Evolutionary conservation across 2,888 invertebrate genomes (phyloP).

Genomic region (Sclerodermus sp.): DNA sequence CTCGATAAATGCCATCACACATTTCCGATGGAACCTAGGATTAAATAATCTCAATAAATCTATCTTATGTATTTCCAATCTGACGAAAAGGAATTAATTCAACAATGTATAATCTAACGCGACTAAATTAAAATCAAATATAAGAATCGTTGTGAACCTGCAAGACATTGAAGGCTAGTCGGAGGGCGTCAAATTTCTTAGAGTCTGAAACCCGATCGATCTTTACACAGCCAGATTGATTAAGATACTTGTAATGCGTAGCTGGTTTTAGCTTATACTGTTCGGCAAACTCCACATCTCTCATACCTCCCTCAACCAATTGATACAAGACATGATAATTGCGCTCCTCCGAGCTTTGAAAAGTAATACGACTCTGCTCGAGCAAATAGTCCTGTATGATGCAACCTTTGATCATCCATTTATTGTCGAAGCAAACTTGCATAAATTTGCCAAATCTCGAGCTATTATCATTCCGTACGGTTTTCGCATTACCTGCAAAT

Average conservation of each 20-base stretch:
- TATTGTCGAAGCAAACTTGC: constrained; percentile 87
- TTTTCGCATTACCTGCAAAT: constrained; percentile 79
- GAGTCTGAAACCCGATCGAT: constrained; percentile 70
- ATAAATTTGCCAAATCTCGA: constrained; percentile 95
- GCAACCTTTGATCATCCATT: constrained; percentile 88
- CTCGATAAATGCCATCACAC: constrained; percentile 87
- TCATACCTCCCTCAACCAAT: constrained; percentile 82
- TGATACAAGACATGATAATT: constrained; percentile 94
- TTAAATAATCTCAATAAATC: neutral
- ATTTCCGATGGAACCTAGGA: constrained; percentile 80
- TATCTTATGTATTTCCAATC: too few relatives aligned
- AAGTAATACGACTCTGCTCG: constrained; percentile 88
- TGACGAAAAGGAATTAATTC: too few relatives aligned
- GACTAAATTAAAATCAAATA: neutral
- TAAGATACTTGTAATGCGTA: constrained; percentile 79
- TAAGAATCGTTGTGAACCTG: constrained; percentile 57
- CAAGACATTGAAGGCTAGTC: constrained; percentile 85
- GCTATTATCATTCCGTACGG: constrained; percentile 90
- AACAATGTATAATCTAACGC: too few relatives aligned
- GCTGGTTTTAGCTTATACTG: constrained; percentile 75
- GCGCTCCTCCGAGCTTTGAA: constrained; percentile 83
- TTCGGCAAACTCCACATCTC: constrained; percentile 74
- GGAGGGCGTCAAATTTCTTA: constrained; percentile 77
- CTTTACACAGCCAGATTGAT: constrained; percentile 74
- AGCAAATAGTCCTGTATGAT: constrained; percentile 88